Evolutionary conservation across 2,113 vertebrate species (phyloP).

Genomic region (Empidonax traillii): DNA sequence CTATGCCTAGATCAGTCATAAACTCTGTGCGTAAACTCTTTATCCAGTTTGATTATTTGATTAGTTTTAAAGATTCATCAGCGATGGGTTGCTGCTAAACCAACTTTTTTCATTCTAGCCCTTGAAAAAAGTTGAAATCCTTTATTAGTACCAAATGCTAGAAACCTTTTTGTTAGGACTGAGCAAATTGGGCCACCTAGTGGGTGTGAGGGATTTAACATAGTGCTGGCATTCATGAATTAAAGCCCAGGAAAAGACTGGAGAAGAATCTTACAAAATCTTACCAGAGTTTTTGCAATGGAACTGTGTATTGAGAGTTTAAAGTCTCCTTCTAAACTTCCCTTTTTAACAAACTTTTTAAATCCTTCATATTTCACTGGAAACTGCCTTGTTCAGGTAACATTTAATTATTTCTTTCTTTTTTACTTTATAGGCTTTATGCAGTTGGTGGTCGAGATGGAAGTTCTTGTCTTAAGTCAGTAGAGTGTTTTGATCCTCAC

Average conservation of each 20-base stretch:
- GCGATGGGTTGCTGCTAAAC: neutral
- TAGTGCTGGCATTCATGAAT: neutral
- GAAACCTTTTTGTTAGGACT: neutral
- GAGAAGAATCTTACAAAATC: neutral
- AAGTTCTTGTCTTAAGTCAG: slow-evolving; percentile 95
- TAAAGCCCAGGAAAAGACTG: neutral
- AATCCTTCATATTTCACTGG: neutral
- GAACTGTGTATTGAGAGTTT: neutral
- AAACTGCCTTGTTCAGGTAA: neutral
- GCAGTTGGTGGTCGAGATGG: slow-evolving; percentile 97
- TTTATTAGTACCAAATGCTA: neutral
- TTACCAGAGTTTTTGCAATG: neutral
- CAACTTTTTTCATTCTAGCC: neutral
- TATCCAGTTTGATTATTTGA: neutral
- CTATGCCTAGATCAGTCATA: neutral
- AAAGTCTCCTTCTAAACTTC: neutral
- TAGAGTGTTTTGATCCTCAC: slow-evolving; percentile 98
- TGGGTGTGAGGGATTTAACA: neutral
- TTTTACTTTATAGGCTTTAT: slow-evolving; percentile 82
- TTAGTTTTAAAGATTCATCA: neutral
- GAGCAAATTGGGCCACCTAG: slow-evolving; percentile 30
- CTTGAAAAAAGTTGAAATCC: neutral
- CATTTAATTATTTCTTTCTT: neutral
- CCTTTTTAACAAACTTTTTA: neutral
- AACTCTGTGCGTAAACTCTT: neutral